Evolutionary conservation across 2,797 vertebrate genomes (phyloP).

Genomic region (Tauraco hartlaubi): DNA sequence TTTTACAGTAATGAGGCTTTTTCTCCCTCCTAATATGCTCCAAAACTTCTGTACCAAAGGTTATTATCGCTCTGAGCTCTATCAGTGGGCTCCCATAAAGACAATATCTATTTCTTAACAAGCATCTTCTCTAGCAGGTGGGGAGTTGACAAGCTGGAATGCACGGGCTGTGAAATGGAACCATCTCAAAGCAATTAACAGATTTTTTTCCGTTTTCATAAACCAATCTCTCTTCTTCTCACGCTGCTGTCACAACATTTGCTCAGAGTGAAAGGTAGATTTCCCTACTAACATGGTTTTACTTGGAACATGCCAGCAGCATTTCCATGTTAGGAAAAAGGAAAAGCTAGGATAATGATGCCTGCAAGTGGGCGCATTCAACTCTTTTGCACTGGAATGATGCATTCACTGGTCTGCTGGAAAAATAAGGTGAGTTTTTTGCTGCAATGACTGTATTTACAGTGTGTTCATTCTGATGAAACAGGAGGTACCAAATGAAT

Average conservation of each 20-base stretch:
- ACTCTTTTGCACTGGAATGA: neutral
- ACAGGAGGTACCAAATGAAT: neutral
- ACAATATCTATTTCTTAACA: slow-evolving; percentile 39
- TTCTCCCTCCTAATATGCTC: neutral
- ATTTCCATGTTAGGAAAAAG: neutral
- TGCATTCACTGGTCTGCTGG: neutral
- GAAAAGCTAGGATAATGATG: neutral
- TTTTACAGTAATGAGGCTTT: slow-evolving; percentile 32
- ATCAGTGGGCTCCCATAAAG: slow-evolving; percentile 22
- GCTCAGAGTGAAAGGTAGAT: slow-evolving; percentile 50
- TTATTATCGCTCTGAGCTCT: slow-evolving; percentile 27
- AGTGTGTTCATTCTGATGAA: neutral
- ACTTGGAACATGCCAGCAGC: slow-evolving; percentile 19
- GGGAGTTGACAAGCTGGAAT: slow-evolving; percentile 52
- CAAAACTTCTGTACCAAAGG: slow-evolving; percentile 46
- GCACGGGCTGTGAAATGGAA: slow-evolving; percentile 16
- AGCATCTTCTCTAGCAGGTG: slow-evolving; percentile 63
- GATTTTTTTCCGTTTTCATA: neutral
- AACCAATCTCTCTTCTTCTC: slow-evolving; percentile 5
- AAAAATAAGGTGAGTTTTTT: neutral
- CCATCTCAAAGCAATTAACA: slow-evolving; percentile 48
- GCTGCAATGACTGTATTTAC: neutral
- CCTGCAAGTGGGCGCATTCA: neutral
- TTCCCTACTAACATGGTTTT: slow-evolving; percentile 42
- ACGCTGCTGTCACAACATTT: slow-evolving; percentile 63